Percentiles rank a stretch among this genome's conserved stretches.
Evolutionary conservation across 2,113 vertebrate genomes (phyloP).

Genomic region (Pipa parva): DNA sequence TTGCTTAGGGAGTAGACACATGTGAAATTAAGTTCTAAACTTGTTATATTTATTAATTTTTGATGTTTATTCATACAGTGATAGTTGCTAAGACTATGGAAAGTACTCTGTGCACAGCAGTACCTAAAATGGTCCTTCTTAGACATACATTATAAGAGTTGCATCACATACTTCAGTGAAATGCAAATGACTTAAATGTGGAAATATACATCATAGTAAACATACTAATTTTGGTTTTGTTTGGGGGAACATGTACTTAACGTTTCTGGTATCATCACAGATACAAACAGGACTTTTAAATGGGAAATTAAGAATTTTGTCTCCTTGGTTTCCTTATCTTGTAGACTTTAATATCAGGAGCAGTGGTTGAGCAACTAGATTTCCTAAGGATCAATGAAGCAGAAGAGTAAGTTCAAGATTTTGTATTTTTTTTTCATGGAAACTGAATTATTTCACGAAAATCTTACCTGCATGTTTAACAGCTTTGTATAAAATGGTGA

Average conservation of each 20-base stretch:
- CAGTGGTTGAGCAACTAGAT: constrained; percentile 92
- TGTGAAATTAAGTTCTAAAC: not conserved
- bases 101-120: no score
- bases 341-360: constrained; percentile 94
- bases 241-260: no score
- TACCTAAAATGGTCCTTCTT: no score
- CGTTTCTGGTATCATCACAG: not conserved
- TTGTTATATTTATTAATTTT: not conserved
- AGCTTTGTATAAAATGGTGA: no score
- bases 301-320: not conserved
- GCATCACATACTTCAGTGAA: no score
- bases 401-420: constrained; percentile 73
- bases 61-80: no score
- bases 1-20: not conserved
- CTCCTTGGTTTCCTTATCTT: constrained; percentile 45
- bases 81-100: no score
- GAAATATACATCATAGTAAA: no score
- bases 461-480: not conserved
- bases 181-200: no score
- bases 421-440: not conserved
- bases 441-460: not conserved
- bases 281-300: not conserved
- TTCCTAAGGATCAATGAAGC: constrained; percentile 87
- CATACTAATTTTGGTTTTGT: no score
- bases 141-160: no score